Conservation (phyloP, 2,113 vertebrate genomes). For the Herpetotheres cachinnans region DNA sequence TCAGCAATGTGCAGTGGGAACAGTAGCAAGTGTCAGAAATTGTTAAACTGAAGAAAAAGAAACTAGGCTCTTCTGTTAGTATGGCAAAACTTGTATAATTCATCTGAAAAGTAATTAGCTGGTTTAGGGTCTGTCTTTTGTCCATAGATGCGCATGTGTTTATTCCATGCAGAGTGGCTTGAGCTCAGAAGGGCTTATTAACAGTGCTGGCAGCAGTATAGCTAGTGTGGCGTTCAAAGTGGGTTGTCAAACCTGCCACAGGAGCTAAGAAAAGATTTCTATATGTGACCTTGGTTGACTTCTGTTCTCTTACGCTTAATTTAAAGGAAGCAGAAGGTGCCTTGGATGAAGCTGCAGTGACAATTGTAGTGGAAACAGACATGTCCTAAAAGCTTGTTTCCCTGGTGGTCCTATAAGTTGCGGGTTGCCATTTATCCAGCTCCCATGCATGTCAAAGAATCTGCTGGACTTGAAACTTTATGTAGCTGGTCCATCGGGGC, state of each 20-base stretch:
- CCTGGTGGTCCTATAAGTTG: neutral
- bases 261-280: neutral
- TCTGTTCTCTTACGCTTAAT: neutral
- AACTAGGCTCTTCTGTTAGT: neutral
- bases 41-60: neutral
- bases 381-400: neutral
- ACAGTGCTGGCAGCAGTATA: neutral
- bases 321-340: neutral
- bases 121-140: neutral
- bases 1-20: neutral
- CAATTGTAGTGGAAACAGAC: neutral
- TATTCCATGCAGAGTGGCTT: neutral
- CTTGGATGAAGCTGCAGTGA: neutral
- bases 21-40: neutral
- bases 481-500: neutral
- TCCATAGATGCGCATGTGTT: accelerated
- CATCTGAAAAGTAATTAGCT: neutral
- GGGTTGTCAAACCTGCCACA: neutral
- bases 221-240: neutral
- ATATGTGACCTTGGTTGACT: neutral
- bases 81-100: neutral
- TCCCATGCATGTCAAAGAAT: neutral
- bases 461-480: neutral
- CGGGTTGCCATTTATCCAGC: neutral
- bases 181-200: neutral